phyloP scores from a whole-genome alignment of 2,888 invertebrate species.

The Digitonthophagus gazella region DNA sequence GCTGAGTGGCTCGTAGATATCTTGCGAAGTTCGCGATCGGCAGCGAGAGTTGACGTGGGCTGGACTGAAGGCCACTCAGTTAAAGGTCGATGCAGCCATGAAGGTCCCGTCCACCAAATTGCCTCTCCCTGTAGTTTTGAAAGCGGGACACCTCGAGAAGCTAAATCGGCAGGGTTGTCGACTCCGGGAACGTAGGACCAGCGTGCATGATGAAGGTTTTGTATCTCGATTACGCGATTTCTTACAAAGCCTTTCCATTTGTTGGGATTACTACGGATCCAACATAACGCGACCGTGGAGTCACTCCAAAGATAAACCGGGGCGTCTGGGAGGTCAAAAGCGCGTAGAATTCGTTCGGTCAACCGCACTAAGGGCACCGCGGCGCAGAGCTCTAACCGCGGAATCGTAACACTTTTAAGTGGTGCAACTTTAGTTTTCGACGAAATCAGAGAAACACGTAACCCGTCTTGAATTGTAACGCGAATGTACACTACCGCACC shows the following conservation, averaged over 20 bases:
- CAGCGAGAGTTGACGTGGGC: no score
- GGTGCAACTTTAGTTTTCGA: background rate
- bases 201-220: background rate
- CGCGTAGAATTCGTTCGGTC: background rate
- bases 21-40: background rate
- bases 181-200: background rate
- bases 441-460: background rate
- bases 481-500: background rate
- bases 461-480: background rate
- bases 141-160: background rate
- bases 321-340: background rate
- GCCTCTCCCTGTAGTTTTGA: background rate
- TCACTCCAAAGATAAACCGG: background rate
- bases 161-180: background rate
- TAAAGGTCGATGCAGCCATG: background rate
- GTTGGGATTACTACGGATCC: background rate
- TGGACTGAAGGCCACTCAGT: background rate
- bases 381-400: background rate
- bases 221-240: background rate
- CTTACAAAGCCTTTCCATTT: background rate
- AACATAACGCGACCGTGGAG: background rate
- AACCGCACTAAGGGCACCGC: background rate
- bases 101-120: background rate
- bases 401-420: background rate
- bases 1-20: no score